Base-by-base conservation (phyloP, 2,888 invertebrate species). In the Mesodorylaimus sp. region DNA sequence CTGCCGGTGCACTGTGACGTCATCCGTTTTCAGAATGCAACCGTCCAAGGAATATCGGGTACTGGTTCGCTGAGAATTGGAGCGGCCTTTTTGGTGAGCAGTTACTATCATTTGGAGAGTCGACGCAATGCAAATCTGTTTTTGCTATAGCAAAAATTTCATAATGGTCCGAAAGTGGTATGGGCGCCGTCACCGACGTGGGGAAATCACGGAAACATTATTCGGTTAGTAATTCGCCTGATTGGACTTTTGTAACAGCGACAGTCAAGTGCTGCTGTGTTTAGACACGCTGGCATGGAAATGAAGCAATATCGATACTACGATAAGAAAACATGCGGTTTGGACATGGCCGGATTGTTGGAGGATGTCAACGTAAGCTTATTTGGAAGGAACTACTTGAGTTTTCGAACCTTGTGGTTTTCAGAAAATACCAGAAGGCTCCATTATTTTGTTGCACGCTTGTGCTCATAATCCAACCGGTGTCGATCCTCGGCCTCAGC, bases 391-490 rank as follows among this genome's bases (percentile, higher is more conserved):
- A 10, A n/a, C 53, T 52, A 5, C 53, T 21, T 10, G n/a, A 21
- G 16, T 24, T 48, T 27, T 52, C 28, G 23, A 21, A 19, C n/a
- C n/a, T n/a, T n/a, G n/a, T n/a, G n/a, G 24, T 51, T 74, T 75
- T 7, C 69, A 88, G 85, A 84, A 84, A 76, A 87, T 91, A 43
- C 93, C 93, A 0, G 81, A 83, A 63, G 79, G 79, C 47, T 82
- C 91, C 0, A 77, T 91, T 10, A 79, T 97, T 59, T 71, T 97
- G 51, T 71, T 97, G 37, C 95, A 95, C 68, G 93, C 93, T 1
- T 95, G 93, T 71, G 93, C 95, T 5, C 95, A 95, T 71, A 95
- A 97, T 73, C 95, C 95, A 16, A 97, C 95, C 26, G 89, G 89
- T 19, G 86, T 89, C 2, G 89, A 89, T 71, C 88, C 88, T 1